A percentile compares a stretch with the other conserved stretches of the same genome.
phyloP scores from a whole-genome alignment of 1,140 invertebrate species.

The Hylaeus volcanicus region DNA sequence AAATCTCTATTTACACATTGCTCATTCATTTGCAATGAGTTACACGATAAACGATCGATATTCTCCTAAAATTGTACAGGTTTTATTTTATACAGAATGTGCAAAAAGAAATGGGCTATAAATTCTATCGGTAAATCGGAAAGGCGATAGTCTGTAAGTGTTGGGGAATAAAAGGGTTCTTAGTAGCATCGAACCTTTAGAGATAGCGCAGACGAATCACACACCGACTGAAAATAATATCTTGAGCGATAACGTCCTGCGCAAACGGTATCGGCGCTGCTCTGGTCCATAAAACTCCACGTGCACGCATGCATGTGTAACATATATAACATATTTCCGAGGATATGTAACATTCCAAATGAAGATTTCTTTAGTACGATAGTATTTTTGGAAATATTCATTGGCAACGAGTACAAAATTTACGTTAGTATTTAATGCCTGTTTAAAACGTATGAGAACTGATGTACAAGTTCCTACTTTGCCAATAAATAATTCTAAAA shows the following conservation, averaged over 20 bases:
- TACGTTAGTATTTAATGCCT: background rate
- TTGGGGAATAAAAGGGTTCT: conserved; percentile 1
- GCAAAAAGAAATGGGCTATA: conserved; percentile 56
- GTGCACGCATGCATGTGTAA: background rate
- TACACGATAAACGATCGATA: conserved; percentile 78
- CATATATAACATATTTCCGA: conserved; percentile 17
- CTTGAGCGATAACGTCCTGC: too few species aligned
- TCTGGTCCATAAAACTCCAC: background rate
- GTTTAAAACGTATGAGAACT: background rate
- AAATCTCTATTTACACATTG: conserved; percentile 80
- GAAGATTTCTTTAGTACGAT: conserved; percentile 6
- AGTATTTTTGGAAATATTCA: background rate
- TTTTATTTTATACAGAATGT: conserved; percentile 75
- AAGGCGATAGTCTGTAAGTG: conserved; percentile 12
- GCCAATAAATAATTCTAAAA: background rate
- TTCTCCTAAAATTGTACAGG: conserved; percentile 79
- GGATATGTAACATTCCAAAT: conserved; percentile 18
- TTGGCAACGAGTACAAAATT: background rate
- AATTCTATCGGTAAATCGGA: conserved; percentile 28
- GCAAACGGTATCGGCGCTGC: too few species aligned
- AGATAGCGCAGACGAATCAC: too few species aligned
- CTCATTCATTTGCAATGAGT: conserved; percentile 77
- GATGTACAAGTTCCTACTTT: background rate
- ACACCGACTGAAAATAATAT: too few species aligned
- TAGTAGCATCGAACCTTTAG: background rate